phyloP scores from a whole-genome alignment of 1,140 invertebrate genomes.

The Riptortus pedestris region DNA sequence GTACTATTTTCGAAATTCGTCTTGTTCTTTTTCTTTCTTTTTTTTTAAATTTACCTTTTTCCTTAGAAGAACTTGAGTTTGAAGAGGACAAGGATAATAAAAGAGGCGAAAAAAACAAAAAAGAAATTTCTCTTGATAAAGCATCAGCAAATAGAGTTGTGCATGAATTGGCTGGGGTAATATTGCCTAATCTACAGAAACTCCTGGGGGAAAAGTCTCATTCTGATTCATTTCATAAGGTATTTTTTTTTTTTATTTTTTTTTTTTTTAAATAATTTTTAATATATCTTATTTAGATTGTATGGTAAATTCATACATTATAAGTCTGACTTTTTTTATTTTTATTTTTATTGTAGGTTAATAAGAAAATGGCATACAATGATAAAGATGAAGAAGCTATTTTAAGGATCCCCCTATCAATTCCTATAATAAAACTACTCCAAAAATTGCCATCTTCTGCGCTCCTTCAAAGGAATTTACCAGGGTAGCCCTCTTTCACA shows the following conservation, averaged over 20 bases:
- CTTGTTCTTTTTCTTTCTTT: no score
- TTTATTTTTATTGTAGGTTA: conserved; percentile 4
- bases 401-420: conserved; percentile 76
- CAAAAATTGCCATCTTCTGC: conserved; percentile 66
- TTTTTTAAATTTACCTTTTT: no score
- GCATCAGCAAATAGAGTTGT: conserved; percentile 35
- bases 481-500: no score
- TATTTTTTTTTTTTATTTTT: conserved; percentile 2
- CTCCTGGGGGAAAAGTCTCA: not conserved
- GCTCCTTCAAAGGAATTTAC: conserved; percentile 63
- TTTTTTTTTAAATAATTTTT: not conserved
- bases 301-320: not conserved
- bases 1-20: no score
- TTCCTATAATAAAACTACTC: conserved; percentile 84
- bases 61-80: conserved; percentile 32
- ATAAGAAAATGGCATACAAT: conserved; percentile 46
- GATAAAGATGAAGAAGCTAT: conserved; percentile 81
- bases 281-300: not conserved
- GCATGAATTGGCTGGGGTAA: conserved; percentile 1
- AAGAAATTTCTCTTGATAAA: conserved; percentile 21
- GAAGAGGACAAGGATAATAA: conserved; percentile 34
- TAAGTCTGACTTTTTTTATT: not conserved
- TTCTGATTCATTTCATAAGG: conserved; percentile 5
- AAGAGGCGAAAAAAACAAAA: conserved; percentile 31
- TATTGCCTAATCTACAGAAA: conserved; percentile 20